Evolutionary conservation across 2,797 vertebrate species (phyloP), one percentile per base, ranked within the genome.

Genomic region (Apodemus agrarius): DNA sequence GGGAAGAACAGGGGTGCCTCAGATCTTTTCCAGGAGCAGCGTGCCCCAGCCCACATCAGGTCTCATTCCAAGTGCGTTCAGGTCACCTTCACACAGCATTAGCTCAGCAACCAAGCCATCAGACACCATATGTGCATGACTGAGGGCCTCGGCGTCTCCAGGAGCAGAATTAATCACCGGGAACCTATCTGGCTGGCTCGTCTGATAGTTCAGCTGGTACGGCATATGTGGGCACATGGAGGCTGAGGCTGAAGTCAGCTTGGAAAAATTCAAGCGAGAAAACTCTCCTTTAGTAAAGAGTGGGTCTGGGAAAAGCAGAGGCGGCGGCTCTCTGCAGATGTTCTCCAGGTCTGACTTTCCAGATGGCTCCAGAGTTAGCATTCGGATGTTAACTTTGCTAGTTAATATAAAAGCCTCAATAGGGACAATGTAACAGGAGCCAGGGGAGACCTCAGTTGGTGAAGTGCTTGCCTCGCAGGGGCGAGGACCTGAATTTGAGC

Each of bases 1-100:
- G 49, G 78, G 86, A 95, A 65, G 96, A 95, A 46, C 26, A 69
- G 5, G 37, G 69, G 26, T 21, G 76, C 49, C 91, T 89, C 54
- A 84, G 54, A 92, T 90, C 72, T 74, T 96, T 78, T 59, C 59
- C 4, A 91, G 65, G 69, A 93, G 17, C 93, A 97, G 95, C 29
- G 40, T 14, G 24, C 78, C 78, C 65, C 40, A 95, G 95, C 78
- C 54, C 93, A 31, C 54, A 16, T 26, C 88, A 88, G 96, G 90
- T 96, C 74, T 31, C 63, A 93, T 97, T 97, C 92, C 82, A 84
- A 85, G 96, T 96, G 67, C 84, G 93, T 74, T 90, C 22, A 37
- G 80, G 92, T 98, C 88, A 96, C 95, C 89, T 98, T 97, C 96
- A 97, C 7, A 95, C 92, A 97, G 93, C 67, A 97, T 52, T 78